Percentiles rank a stretch among this genome's conserved stretches.
Evolutionary conservation across 2,888 invertebrate species (phyloP).

Genomic region (Bruchidius siliquastri): DNA sequence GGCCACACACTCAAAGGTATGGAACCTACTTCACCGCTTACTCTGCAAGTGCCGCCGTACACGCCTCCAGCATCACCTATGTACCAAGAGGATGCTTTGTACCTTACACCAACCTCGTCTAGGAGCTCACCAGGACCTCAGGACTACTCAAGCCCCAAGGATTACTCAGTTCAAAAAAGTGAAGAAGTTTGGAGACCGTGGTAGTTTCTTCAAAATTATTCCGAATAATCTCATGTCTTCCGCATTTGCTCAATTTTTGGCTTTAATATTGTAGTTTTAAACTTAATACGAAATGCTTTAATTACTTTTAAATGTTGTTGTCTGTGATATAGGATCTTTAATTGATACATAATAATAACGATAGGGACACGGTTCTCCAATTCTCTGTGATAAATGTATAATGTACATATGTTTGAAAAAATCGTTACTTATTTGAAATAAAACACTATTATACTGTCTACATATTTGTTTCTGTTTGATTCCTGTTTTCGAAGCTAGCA

Average conservation of each 20-base stretch:
- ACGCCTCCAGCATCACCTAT: conserved; percentile 53
- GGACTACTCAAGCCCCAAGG: conserved; percentile 5
- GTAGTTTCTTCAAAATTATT: conserved; percentile 34
- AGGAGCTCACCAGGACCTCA: conserved; percentile 48
- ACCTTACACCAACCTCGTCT: conserved; percentile 56
- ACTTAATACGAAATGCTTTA: conserved; percentile 12
- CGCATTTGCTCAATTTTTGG: conserved; percentile 19
- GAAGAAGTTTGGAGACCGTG: conserved; percentile 59
- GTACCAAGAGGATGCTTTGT: conserved; percentile 50
- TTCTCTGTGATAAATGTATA: background rate
- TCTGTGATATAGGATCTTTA: conserved; percentile 11
- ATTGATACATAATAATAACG: conserved; percentile 1
- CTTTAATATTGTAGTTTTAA: conserved; percentile 15
- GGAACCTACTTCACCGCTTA: conserved; percentile 55
- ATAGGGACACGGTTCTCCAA: conserved; percentile 4
- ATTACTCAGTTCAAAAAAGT: conserved; percentile 20
- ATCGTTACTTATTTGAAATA: background rate
- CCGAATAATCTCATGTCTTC: conserved; percentile 7
- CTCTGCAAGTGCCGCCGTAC: conserved; percentile 53
- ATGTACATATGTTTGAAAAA: background rate
- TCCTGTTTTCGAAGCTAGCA: too few species aligned
- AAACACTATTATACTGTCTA: background rate
- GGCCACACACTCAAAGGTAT: conserved; percentile 78
- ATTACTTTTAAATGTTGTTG: conserved; percentile 8
- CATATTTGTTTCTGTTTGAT: background rate